Base-by-base conservation (phyloP, 2,797 vertebrate species). In the Diceros bicornis region DNA sequence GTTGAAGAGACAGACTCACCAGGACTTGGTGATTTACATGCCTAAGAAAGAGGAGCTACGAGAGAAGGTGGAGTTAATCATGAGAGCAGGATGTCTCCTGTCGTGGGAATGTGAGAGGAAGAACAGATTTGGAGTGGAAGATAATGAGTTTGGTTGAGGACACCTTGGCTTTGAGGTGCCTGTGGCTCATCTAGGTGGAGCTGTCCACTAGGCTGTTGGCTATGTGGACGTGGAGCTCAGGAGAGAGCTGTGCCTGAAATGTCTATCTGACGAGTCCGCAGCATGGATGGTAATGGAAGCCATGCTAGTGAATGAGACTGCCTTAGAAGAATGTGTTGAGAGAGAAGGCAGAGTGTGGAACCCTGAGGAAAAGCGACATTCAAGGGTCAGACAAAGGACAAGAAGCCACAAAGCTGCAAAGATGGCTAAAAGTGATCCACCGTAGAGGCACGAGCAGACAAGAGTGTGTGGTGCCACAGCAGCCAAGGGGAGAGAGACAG, bases 251-350 rank as follows among this genome's bases (percentile, higher is more conserved):
- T 20, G 77, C 59, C 29, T 20, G 44, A 41, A 71, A 14, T 44
- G 34, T 2, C 6, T n/a, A 18, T 27, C n/a, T 21, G n/a, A 61
- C 34, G 7, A 12, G 50, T 62, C 6, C 1, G 0, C 1, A 61
- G 87, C 7, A 14, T 14, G 12, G 25, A 6, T 34, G 52, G 6
- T n/a, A 7, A 21, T 3, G 2, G 82, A 57, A 78, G 69, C 44
- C 41, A 6, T 8, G 34, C n/a, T 61, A 2, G 66, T 64, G 27
- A 59, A 34, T 34, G 59, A 23, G 32, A 16, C 27, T 23, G 4
- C 7, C 74, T 47, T 50, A 29, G 29, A 55, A 75, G 66, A 44
- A 50, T 1, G 18, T 78, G 52, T 11, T 55, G 61, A 64, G 29
- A 59, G 66, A 78, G 88, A 59, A 59, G 69, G 37, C 47, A 6